Percentiles rank a stretch among this genome's conserved stretches.
Evolutionary conservation across 2,797 vertebrate genomes (phyloP).

Genomic region (Sitta carolinensis): DNA sequence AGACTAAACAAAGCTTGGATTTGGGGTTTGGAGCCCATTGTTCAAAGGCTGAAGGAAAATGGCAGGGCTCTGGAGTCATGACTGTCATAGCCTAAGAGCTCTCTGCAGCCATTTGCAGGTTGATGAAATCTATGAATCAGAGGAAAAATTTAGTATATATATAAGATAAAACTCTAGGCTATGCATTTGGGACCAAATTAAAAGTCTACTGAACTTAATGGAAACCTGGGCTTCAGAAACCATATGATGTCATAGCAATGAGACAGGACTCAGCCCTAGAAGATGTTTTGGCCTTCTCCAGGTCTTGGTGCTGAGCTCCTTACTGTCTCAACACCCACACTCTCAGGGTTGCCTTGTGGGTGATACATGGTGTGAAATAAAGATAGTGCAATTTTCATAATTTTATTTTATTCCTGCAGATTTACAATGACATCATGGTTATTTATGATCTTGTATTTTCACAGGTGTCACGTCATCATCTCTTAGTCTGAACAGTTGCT

Average conservation of each 20-base stretch:
- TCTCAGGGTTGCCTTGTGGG: not conserved
- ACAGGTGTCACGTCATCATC: not conserved
- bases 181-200: not conserved
- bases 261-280: not conserved
- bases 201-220: not conserved
- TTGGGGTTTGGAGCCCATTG: not conserved
- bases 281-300: not conserved
- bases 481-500: not conserved
- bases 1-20: not conserved
- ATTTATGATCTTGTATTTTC: constrained; percentile 30
- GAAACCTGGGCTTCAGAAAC: not conserved
- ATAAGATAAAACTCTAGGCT: not conserved
- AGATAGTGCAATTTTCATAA: not conserved
- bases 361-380: not conserved
- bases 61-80: not conserved
- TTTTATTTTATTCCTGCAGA: not conserved
- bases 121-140: not conserved
- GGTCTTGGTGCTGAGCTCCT: not conserved
- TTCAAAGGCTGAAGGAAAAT: not conserved
- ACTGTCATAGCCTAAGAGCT: not conserved
- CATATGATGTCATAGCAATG: fast-evolving
- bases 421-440: not conserved
- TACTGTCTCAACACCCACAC: not conserved
- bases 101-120: not conserved
- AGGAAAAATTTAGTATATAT: not conserved